phyloP scores from a whole-genome alignment of 2,888 invertebrate species.

The Rhagonycha lutea region DNA sequence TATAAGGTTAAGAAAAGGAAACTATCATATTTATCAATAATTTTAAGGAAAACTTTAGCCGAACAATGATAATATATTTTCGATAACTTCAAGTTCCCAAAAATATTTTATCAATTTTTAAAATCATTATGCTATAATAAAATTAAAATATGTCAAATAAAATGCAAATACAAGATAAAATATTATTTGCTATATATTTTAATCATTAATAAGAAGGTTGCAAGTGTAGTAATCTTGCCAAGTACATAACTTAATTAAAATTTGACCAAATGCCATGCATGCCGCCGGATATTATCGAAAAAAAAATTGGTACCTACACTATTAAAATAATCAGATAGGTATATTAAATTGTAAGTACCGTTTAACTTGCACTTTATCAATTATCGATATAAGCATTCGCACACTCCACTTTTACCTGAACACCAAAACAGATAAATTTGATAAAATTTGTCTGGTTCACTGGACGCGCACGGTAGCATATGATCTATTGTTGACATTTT shows the following conservation, averaged over 20 bases:
- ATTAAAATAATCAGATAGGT: conserved; percentile 38
- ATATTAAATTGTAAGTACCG: conserved; percentile 53
- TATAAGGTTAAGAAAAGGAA: too few species aligned
- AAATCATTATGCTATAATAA: neutral
- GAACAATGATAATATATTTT: too few species aligned
- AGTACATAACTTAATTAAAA: neutral
- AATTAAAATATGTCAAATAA: neutral
- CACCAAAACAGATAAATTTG: neutral
- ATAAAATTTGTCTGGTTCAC: conserved; percentile 31
- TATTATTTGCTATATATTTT: neutral
- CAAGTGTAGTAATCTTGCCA: neutral
- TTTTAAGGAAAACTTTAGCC: too few species aligned
- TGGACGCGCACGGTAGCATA: conserved; percentile 52
- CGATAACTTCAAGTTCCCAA: too few species aligned
- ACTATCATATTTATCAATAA: too few species aligned
- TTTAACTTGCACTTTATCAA: conserved; percentile 53
- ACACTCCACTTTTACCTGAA: conserved; percentile 22
- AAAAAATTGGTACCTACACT: conserved; percentile 15
- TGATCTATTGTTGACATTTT: conserved; percentile 52
- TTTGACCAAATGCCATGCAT: conserved; percentile 8
- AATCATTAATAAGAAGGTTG: neutral
- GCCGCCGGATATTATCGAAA: conserved; percentile 21
- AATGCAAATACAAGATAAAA: neutral
- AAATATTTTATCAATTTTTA: too few species aligned
- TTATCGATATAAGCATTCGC: conserved; percentile 44